Conservation (phyloP, 2,113 vertebrate genomes). For the Corythoichthys haematopterus region DNA sequence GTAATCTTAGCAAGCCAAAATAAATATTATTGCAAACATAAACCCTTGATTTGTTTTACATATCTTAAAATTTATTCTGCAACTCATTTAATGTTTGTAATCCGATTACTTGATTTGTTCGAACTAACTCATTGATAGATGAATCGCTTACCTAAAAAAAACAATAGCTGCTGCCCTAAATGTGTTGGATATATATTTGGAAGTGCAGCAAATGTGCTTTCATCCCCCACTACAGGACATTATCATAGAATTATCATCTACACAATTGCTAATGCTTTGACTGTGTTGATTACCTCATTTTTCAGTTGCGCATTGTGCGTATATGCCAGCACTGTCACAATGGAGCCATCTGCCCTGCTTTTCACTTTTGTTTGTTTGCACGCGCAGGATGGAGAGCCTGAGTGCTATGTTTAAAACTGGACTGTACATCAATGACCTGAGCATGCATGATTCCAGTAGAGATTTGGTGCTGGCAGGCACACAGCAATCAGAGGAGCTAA, state of each 20-base stretch:
- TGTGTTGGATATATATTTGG: neutral
- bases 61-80: no score
- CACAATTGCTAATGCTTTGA: neutral
- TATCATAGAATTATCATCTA: neutral
- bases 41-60: no score
- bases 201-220: neutral
- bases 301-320: neutral
- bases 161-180: no score
- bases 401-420: slow-evolving; percentile 73
- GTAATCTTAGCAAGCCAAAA: no score
- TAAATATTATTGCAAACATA: no score
- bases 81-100: no score
- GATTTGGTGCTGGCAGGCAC: slow-evolving; percentile 73
- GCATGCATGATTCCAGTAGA: slow-evolving; percentile 76
- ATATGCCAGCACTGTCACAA: no score
- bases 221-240: neutral
- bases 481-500: slow-evolving; percentile 73
- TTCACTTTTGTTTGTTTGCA: slow-evolving; percentile 7
- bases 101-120: no score
- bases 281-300: neutral
- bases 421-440: slow-evolving; percentile 74
- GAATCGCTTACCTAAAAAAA: no score
- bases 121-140: no score
- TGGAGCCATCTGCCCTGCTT: neutral
- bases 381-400: slow-evolving; percentile 72